Percentiles rank a stretch among this genome's conserved stretches.
These are phyloP conservation scores for Sinocyclocheilus grahami DNA, from an alignment of 2,113 vertebrate genomes.

Conservation along the genomic window DNA sequence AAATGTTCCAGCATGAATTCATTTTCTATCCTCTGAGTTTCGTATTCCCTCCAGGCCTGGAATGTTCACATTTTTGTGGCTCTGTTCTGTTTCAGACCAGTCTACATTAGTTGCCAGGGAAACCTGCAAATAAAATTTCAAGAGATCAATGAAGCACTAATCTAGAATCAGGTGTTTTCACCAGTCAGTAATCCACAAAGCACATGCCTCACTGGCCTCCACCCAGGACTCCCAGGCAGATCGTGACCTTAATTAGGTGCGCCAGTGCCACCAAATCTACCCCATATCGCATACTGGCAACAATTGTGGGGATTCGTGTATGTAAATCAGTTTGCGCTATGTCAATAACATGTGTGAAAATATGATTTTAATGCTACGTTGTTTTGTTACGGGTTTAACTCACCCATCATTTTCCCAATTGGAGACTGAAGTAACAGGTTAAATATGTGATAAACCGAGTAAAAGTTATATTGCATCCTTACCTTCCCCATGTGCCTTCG, in stretches of 20 bases:
- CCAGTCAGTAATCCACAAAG: constrained; percentile 58
- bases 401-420: background rate
- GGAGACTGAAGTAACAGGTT: background rate
- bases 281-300: constrained; percentile 13
- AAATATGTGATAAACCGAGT: background rate
- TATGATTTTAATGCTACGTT: background rate
- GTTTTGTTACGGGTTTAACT: background rate
- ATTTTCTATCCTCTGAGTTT: constrained; percentile 61
- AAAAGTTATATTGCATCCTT: background rate
- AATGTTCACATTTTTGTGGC: constrained; percentile 67
- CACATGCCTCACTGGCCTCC: constrained; percentile 24
- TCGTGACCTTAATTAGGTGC: background rate
- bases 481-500: background rate
- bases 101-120: constrained; percentile 71
- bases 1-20: constrained; percentile 58
- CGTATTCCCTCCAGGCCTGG: constrained; percentile 66
- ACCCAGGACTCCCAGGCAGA: constrained; percentile 12
- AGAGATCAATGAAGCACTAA: constrained; percentile 63
- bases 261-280: constrained; percentile 37
- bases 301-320: background rate
- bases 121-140: constrained; percentile 73
- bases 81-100: constrained; percentile 65
- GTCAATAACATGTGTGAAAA: background rate
- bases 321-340: background rate
- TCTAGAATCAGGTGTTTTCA: constrained; percentile 67